These are phyloP conservation scores for Calyptommatus sinebrachiatus DNA, from an alignment of 2,113 vertebrate species.

Conservation along the genomic window DNA sequence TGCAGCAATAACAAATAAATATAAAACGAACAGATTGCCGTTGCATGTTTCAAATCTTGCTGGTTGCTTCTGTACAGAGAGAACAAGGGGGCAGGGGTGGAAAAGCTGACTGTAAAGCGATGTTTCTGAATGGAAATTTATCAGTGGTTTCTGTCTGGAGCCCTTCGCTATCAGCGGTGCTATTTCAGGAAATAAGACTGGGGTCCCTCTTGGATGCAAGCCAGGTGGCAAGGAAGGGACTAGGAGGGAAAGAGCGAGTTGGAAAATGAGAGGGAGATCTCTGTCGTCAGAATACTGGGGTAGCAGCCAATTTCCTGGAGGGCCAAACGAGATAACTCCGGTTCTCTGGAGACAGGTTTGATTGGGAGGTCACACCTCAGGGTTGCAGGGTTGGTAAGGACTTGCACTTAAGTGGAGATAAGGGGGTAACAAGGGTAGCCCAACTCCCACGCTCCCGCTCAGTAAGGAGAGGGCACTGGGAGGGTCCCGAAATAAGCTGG, in stretches of 20 bases:
- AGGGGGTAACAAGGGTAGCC: not conserved
- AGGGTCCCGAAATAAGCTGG: not conserved
- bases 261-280: not conserved
- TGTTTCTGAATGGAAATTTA: slow-evolving; percentile 15
- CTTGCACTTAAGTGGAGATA: slow-evolving; percentile 17
- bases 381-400: not conserved
- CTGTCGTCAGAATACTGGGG: slow-evolving; percentile 3
- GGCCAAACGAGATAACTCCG: slow-evolving; percentile 2
- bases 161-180: slow-evolving; percentile 5
- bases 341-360: slow-evolving; percentile 15
- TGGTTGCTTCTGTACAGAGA: not conserved
- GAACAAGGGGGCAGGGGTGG: not conserved
- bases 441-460: slow-evolving; percentile 15
- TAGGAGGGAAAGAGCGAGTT: not conserved
- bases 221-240: not conserved
- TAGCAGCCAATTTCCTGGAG: slow-evolving; percentile 4
- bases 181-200: slow-evolving; percentile 4
- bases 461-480: not conserved
- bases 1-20: too few species aligned
- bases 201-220: not conserved
- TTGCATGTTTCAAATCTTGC: not conserved
- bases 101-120: too few species aligned
- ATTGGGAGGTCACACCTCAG: slow-evolving; percentile 6
- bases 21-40: too few species aligned
- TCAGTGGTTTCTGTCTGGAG: not conserved